These are phyloP conservation scores for Dendrocopos noguchii DNA, from an alignment of 2,113 vertebrate genomes.

Conservation along the genomic window DNA sequence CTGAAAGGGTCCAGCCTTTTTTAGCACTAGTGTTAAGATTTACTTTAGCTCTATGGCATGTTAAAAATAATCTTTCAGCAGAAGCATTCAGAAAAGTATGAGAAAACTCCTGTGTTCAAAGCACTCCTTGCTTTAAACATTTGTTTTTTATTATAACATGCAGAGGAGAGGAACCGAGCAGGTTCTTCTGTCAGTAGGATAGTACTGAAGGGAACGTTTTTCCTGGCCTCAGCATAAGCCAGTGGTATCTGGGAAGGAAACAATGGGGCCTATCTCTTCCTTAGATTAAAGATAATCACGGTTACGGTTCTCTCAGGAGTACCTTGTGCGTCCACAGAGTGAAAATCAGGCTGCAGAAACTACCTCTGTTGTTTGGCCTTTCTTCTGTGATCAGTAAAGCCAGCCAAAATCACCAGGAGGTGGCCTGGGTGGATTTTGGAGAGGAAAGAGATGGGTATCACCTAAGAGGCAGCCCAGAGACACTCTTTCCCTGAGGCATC, in stretches of 20 bases:
- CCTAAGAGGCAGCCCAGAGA: background rate
- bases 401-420: background rate
- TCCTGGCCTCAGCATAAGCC: background rate
- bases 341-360: slow-evolving; percentile 3
- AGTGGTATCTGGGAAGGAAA: background rate
- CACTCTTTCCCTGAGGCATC: background rate
- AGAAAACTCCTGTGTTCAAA: background rate
- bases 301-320: background rate
- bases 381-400: background rate
- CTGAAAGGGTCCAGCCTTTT: background rate
- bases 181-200: background rate
- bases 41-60: background rate
- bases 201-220: background rate
- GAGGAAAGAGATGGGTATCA: background rate
- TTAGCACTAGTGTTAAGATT: background rate
- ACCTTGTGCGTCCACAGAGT: background rate
- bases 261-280: slow-evolving; percentile 1
- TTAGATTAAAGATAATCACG: background rate
- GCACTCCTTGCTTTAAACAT: background rate
- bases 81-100: background rate
- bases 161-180: background rate
- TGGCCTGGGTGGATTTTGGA: background rate
- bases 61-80: slow-evolving; percentile 35
- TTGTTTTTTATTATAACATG: slow-evolving; percentile 30
- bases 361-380: background rate